A percentile compares a stretch with the other conserved stretches of the same genome.
phyloP scores from a whole-genome alignment of 2,888 invertebrate species.

The Allacma fusca region DNA sequence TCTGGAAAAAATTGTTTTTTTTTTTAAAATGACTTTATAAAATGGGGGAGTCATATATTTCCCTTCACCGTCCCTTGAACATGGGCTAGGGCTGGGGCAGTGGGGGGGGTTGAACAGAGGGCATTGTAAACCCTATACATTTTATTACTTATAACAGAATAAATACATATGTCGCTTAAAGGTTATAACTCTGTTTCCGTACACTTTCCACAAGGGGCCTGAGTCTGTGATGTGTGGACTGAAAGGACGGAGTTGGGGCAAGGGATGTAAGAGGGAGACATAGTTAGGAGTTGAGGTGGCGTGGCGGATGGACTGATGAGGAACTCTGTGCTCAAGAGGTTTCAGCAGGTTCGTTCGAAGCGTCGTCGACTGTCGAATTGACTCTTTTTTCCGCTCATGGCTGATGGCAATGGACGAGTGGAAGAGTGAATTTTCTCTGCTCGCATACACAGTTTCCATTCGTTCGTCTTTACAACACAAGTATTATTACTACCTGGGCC shows the following conservation, averaged over 20 bases:
- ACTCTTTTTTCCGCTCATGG: slow-evolving; percentile 38
- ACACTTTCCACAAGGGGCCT: too few relatives aligned
- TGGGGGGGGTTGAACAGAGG: too few relatives aligned
- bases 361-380: slow-evolving; percentile 33
- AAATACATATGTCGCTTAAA: too few relatives aligned
- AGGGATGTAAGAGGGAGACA: slow-evolving; percentile 23
- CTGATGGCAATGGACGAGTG: slow-evolving; percentile 32
- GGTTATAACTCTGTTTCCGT: too few relatives aligned
- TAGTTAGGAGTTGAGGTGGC: slow-evolving; percentile 14
- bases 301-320: slow-evolving; percentile 25
- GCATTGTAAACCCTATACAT: too few relatives aligned
- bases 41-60: too few relatives aligned
- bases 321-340: slow-evolving; percentile 13
- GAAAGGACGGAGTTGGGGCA: neutral
- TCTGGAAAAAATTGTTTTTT: too few relatives aligned
- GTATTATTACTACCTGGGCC: slow-evolving; percentile 36
- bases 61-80: too few relatives aligned
- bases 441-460: slow-evolving; percentile 23
- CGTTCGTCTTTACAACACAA: slow-evolving; percentile 21
- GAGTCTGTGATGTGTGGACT: neutral
- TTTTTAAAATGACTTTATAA: too few relatives aligned
- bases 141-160: too few relatives aligned
- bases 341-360: slow-evolving; percentile 14
- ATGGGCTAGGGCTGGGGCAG: too few relatives aligned
- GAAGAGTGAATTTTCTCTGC: slow-evolving; percentile 24